phyloP scores from a whole-genome alignment of 2,113 vertebrate genomes.

The Callionymus lyra region DNA sequence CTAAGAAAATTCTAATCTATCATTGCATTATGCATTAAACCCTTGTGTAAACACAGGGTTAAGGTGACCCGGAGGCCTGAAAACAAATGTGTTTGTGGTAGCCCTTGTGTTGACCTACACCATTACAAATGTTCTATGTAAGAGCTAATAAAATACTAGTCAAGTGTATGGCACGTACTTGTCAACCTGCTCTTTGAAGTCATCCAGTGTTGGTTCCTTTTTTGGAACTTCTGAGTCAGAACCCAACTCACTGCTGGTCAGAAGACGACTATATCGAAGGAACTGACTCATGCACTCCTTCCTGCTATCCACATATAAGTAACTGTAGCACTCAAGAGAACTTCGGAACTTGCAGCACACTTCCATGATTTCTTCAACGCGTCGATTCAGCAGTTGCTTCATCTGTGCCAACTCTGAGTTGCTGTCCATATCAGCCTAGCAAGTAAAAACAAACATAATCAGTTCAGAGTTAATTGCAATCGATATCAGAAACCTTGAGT shows the following conservation, averaged over 20 bases:
- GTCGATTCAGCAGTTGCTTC: conserved; percentile 65
- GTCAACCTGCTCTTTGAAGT: conserved; percentile 76
- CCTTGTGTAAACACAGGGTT: no score
- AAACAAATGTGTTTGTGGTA: no score
- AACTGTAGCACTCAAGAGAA: conserved; percentile 69
- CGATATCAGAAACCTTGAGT: no score
- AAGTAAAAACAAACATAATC: neutral
- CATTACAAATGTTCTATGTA: no score
- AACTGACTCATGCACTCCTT: conserved; percentile 79
- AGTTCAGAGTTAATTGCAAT: no score
- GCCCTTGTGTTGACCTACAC: no score
- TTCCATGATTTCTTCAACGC: conserved; percentile 35
- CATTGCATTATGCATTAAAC: no score
- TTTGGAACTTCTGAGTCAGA: conserved; percentile 58
- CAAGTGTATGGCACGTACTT: conserved; percentile 19
- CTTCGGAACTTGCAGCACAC: conserved; percentile 59
- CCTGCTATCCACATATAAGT: conserved; percentile 76
- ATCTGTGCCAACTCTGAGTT: conserved; percentile 63
- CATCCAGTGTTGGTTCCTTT: conserved; percentile 67
- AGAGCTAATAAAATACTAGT: no score
- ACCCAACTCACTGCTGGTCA: conserved; percentile 63
- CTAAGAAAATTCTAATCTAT: no score
- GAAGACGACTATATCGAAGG: conserved; percentile 67
- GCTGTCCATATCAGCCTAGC: conserved; percentile 81
- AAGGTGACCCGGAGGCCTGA: no score